Conservation (phyloP, 2,797 vertebrate genomes). For the Momotus momota region DNA sequence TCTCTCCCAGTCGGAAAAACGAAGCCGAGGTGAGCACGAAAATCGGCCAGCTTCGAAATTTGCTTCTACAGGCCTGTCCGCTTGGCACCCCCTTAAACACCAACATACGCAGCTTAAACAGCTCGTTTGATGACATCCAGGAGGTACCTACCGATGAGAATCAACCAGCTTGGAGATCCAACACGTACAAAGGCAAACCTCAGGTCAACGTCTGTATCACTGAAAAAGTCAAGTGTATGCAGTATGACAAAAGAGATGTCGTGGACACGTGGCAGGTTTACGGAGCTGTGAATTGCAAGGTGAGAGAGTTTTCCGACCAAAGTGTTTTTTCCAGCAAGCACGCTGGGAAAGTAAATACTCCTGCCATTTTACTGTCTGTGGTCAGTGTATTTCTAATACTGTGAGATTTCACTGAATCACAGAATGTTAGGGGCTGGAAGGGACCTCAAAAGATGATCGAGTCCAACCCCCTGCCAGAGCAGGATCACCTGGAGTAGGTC, state of each 20-base stretch:
- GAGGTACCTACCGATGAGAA: slow-evolving; percentile 80
- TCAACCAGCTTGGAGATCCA: slow-evolving; percentile 90
- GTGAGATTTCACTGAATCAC: not conserved
- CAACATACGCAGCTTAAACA: slow-evolving; percentile 71
- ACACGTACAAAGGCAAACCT: slow-evolving; percentile 87
- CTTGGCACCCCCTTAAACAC: slow-evolving; percentile 89
- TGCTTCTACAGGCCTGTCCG: slow-evolving; percentile 90
- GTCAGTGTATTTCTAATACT: not conserved
- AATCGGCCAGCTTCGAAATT: slow-evolving; percentile 80
- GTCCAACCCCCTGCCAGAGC: too few relatives aligned
- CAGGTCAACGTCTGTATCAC: slow-evolving; percentile 86
- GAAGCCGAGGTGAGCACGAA: slow-evolving; percentile 84
- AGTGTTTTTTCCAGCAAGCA: not conserved
- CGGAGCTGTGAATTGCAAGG: slow-evolving; percentile 93
- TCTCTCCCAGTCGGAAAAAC: slow-evolving; percentile 81
- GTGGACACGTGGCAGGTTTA: slow-evolving; percentile 93
- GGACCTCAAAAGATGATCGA: too few relatives aligned
- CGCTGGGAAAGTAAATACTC: not conserved
- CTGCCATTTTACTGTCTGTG: not conserved
- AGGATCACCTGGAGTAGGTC: too few relatives aligned
- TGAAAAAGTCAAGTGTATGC: slow-evolving; percentile 93
- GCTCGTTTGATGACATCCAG: slow-evolving; percentile 59
- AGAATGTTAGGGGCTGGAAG: too few relatives aligned
- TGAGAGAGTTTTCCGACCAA: slow-evolving; percentile 71
- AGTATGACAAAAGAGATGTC: slow-evolving; percentile 86